Percentiles rank a stretch among this genome's conserved stretches.
Conservation (phyloP, 2,797 vertebrate genomes). For the Labeo calbasu region DNA sequence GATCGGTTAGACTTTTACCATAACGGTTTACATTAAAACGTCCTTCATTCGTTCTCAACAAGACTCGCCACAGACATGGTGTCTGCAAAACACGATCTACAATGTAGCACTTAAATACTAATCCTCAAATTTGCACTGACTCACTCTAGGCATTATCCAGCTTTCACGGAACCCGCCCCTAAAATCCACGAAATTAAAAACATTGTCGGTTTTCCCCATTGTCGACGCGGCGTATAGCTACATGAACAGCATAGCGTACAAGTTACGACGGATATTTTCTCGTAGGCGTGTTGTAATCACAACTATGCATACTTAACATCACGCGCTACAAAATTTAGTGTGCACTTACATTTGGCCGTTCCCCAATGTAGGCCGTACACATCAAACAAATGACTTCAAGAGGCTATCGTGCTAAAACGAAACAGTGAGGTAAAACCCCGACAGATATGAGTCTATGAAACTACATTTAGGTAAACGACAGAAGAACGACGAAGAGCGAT, state of each 20-base stretch:
- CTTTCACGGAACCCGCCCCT: neutral
- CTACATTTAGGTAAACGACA: neutral
- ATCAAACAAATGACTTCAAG: slow-evolving; percentile 6
- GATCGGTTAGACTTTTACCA: neutral
- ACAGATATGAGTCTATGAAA: neutral
- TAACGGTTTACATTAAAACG: neutral
- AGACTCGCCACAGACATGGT: neutral
- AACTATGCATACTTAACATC: neutral
- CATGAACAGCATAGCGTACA: neutral
- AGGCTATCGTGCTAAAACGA: neutral
- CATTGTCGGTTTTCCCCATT: neutral
- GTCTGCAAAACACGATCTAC: neutral
- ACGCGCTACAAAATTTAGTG: neutral
- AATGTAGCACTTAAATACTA: neutral
- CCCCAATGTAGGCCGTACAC: slow-evolving; percentile 18
- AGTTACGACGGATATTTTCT: neutral
- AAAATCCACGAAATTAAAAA: neutral
- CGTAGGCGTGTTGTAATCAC: neutral
- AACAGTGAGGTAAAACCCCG: neutral
- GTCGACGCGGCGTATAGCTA: neutral
- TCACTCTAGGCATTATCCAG: neutral
- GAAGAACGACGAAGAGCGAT: neutral
- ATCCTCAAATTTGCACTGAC: neutral
- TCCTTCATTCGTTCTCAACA: too few species aligned
- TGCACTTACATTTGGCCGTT: slow-evolving; percentile 15